Percentiles rank a stretch among this genome's conserved stretches.
These are phyloP conservation scores for Gobio gobio DNA, from an alignment of 2,113 vertebrate species.

Conservation along the genomic window DNA sequence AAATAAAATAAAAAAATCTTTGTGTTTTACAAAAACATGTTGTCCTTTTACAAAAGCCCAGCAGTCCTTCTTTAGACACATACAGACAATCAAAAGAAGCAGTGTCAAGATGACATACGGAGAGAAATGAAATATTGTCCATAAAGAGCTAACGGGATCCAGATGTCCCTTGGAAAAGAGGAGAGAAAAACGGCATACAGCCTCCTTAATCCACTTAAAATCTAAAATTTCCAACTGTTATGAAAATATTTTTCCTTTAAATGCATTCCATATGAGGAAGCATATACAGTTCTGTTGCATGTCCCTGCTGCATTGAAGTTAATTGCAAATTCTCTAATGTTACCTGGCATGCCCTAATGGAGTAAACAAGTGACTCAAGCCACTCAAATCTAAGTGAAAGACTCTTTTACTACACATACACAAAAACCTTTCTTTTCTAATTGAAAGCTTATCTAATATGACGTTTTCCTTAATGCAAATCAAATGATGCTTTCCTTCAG, in stretches of 20 bases:
- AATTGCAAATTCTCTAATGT: constrained; percentile 27
- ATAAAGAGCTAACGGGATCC: constrained; percentile 66
- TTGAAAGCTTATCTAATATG: constrained; percentile 20
- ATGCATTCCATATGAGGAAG: constrained; percentile 69
- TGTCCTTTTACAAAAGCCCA: constrained; percentile 36
- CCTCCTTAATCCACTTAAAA: constrained; percentile 72
- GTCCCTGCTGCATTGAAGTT: constrained; percentile 56
- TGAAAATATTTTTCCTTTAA: constrained; percentile 74
- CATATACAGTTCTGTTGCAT: constrained; percentile 60
- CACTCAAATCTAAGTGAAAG: constrained; percentile 8
- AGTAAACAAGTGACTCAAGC: not conserved
- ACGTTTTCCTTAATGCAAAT: not conserved
- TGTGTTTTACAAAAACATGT: not conserved
- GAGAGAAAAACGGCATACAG: constrained; percentile 57
- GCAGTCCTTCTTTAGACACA: constrained; percentile 20
- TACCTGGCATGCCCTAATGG: constrained; percentile 2
- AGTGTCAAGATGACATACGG: constrained; percentile 65
- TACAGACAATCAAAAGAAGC: constrained; percentile 36
- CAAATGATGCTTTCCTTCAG: not conserved
- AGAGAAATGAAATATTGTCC: constrained; percentile 62
- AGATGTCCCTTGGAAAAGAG: constrained; percentile 65
- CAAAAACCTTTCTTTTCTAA: not conserved
- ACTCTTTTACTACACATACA: not conserved
- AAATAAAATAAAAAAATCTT: not conserved
- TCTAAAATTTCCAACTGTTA: constrained; percentile 74